Conservation (phyloP, 2,888 invertebrate species). For the Meghimatium bilineatum region DNA sequence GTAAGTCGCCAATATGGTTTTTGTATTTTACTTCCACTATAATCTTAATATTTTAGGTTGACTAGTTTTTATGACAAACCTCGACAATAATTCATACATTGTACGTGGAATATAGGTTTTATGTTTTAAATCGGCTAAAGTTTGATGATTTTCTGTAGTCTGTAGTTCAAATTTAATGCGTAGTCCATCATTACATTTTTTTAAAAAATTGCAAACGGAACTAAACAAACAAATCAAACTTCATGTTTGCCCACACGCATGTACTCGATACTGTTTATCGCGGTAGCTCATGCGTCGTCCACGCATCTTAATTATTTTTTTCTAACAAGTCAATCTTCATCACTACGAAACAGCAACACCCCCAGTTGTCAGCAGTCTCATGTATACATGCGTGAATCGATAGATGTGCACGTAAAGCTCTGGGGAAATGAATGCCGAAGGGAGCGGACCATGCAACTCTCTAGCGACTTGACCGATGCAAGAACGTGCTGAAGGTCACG, state of each 20-base stretch:
- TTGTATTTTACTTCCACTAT: too few species aligned
- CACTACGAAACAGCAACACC: neutral
- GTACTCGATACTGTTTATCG: neutral
- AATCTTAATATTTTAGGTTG: too few species aligned
- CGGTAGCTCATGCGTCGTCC: neutral
- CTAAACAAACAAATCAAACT: too few species aligned
- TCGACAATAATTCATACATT: too few species aligned
- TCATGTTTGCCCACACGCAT: neutral
- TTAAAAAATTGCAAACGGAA: too few species aligned
- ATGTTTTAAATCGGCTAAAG: too few species aligned
- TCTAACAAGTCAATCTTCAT: neutral
- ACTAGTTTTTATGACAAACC: too few species aligned
- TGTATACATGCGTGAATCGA: constrained; percentile 19
- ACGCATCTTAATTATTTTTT: neutral
- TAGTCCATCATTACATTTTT: too few species aligned
- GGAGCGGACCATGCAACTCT: neutral
- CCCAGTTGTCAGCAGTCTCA: neutral
- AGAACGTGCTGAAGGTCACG: neutral
- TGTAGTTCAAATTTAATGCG: too few species aligned
- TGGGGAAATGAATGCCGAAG: neutral
- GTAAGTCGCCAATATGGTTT: too few species aligned
- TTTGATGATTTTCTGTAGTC: too few species aligned
- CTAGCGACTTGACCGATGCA: neutral
- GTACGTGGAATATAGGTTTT: too few species aligned
- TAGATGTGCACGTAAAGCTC: constrained; percentile 8